Evolutionary conservation across 2,113 vertebrate species (phyloP), one percentile per base, ranked within the genome.

Genomic region (Stigmatopora nigra): DNA sequence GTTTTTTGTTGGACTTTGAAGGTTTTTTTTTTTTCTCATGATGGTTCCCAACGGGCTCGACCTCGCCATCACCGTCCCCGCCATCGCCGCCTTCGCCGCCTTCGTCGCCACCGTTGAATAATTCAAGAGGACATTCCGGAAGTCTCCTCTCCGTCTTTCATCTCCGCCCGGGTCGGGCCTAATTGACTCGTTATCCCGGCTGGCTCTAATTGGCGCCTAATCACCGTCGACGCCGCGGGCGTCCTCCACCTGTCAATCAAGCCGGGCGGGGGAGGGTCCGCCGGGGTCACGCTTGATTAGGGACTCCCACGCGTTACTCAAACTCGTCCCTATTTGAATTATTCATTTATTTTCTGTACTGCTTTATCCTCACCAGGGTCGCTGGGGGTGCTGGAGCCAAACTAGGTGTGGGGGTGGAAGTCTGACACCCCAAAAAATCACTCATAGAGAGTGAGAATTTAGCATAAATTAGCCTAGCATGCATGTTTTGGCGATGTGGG

Each of bases 151-250:
- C 31, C 17, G 6, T 61, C 74, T 69, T 38, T 64, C 72, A 55
- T 68, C 65, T 0, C 63, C 64, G 49, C 71, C 71, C 44, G 13
- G 38, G 20, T 20, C 36, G 14, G 17, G 11, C 73, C 67, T 82
- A 84, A 86, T 87, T 88, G 81, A 85, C 87, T 87, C 82, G 81
- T 85, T 76, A 80, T 78, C 68, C 67, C 76, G 65, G 64, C 22
- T 1, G 22, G 69, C 81, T 67, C 68, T 88, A 89, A 90, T 88
- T 88, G 85, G 78, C 78, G 82, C 86, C 87, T 89, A 90, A 90
- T 91, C 84, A 85, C 81, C 63, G 71, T 81, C 89, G 88, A 86
- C 10, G 56, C 61, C 44, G 64, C 17, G 22, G 25, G 14, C 53
- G 1, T 56, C 25, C 53, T 16, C 53, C 0, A 56, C 25, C 75